Conservation (phyloP, 2,888 invertebrate genomes). For the Hoplodrina blanda region DNA sequence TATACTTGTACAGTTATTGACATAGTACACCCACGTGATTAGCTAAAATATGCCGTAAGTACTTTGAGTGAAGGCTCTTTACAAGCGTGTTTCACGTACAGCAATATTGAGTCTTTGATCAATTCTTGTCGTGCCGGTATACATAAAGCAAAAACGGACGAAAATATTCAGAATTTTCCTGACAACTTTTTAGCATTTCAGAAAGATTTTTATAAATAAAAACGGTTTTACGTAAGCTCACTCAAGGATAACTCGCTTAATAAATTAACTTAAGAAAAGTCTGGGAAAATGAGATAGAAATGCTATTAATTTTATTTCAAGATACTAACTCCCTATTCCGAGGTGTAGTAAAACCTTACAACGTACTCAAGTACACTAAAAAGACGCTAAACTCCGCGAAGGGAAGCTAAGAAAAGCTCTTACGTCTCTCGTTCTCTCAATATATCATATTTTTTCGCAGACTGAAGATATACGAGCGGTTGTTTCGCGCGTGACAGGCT, state of each 20-base stretch:
- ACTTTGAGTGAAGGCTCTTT: conserved; percentile 16
- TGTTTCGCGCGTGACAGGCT: conserved; percentile 89
- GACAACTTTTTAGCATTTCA: conserved; percentile 23
- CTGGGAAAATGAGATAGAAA: conserved; percentile 44
- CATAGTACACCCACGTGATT: neutral
- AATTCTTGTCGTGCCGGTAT: conserved; percentile 43
- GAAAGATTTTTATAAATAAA: conserved; percentile 17
- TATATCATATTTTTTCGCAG: conserved; percentile 89
- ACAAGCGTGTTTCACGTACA: conserved; percentile 26
- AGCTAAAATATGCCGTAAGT: neutral
- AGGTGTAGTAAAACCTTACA: conserved; percentile 67
- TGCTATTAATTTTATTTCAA: conserved; percentile 65
- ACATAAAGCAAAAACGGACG: conserved; percentile 41
- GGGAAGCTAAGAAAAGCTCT: conserved; percentile 85
- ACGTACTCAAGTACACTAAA: conserved; percentile 79
- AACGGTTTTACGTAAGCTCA: conserved; percentile 17
- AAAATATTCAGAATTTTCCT: conserved; percentile 34
- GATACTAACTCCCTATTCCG: conserved; percentile 66
- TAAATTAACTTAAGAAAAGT: conserved; percentile 34
- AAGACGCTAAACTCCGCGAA: conserved; percentile 82
- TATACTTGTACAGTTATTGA: neutral
- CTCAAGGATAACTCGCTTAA: conserved; percentile 28
- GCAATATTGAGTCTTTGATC: conserved; percentile 49
- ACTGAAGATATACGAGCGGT: conserved; percentile 86
- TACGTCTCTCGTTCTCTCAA: conserved; percentile 87